A percentile compares a stretch with the other conserved stretches of the same genome.
phyloP scores from a whole-genome alignment of 1,140 invertebrate genomes.

The Drosophila sucinea region DNA sequence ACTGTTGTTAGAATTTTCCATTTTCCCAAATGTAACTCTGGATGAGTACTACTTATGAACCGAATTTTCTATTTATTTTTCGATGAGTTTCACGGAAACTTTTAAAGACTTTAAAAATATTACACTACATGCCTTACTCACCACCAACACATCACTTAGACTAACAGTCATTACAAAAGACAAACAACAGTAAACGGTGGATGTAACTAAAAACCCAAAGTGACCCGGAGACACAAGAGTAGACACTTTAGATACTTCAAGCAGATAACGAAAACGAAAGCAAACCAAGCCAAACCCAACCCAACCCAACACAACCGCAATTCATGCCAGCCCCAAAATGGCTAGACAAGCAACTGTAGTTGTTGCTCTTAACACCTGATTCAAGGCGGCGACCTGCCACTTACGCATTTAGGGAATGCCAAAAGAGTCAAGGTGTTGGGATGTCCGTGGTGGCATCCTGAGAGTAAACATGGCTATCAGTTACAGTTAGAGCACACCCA shows the following conservation, averaged over 20 bases:
- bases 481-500: conserved; percentile 27
- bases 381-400: conserved; percentile 49
- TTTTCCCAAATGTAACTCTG: too few species aligned
- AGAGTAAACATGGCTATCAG: conserved; percentile 57
- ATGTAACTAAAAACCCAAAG: conserved; percentile 35
- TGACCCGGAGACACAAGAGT: conserved; percentile 4
- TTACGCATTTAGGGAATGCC: conserved; percentile 50
- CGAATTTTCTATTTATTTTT: too few species aligned
- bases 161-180: conserved; percentile 31
- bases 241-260: conserved; percentile 1
- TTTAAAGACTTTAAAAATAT: background rate
- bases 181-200: background rate
- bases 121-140: background rate
- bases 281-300: background rate
- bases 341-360: conserved; percentile 21
- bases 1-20: too few species aligned
- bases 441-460: conserved; percentile 37
- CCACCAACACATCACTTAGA: background rate
- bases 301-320: background rate
- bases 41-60: too few species aligned
- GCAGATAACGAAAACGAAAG: background rate
- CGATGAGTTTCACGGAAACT: background rate
- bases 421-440: conserved; percentile 13
- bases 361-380: conserved; percentile 53
- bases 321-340: background rate